Evolutionary conservation across 2,113 vertebrate species (phyloP).

Genomic region (Saccopteryx bilineata): DNA sequence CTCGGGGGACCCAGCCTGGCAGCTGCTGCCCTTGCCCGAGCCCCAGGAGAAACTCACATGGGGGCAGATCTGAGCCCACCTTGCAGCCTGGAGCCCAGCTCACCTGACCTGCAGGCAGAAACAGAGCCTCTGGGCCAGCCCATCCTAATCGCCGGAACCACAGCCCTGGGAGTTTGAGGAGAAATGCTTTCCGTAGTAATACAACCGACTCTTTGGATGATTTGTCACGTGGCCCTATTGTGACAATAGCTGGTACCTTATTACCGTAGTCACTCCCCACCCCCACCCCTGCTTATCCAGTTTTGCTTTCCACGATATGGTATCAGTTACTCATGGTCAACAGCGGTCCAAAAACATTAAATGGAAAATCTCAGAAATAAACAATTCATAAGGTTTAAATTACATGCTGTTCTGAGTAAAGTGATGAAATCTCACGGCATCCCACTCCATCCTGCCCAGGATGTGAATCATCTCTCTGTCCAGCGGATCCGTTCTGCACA

Average conservation of each 20-base stretch:
- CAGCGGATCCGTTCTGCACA: background rate
- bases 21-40: background rate
- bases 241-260: background rate
- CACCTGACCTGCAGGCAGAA: background rate
- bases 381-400: background rate
- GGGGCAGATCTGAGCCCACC: background rate
- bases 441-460: background rate
- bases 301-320: background rate
- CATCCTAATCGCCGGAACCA: background rate
- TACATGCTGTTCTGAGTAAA: background rate
- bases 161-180: background rate
- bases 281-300: background rate
- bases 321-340: background rate
- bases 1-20: background rate
- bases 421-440: background rate
- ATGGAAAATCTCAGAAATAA: background rate
- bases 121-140: accelerated
- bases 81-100: background rate
- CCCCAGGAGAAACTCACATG: accelerated
- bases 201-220: background rate
- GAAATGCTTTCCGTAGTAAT: background rate
- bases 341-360: background rate
- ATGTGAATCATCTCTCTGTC: background rate
- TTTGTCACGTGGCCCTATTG: background rate
- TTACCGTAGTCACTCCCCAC: background rate